Evolutionary conservation across 2,888 invertebrate genomes (phyloP), one percentile per base, ranked within the genome.

Genomic region (Drosophila prostipennis): DNA sequence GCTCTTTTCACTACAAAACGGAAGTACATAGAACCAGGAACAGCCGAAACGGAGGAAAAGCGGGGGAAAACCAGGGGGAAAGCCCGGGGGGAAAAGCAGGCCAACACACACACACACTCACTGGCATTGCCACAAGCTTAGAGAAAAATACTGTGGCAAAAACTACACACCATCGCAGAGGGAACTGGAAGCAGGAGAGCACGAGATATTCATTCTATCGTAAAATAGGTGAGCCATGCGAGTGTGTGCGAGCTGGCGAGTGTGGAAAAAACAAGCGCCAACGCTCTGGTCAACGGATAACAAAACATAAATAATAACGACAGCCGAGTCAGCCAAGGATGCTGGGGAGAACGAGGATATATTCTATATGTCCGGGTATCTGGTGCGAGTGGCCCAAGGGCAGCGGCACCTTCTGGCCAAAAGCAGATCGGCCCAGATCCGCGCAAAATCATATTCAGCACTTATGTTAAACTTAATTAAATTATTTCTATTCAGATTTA

Each of bases 301-400:
- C 89, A 87, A 84, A 83, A 84, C 90, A 90, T 90, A 90, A 89
- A 89, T 89, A 89, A 90, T 89, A 90, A 90, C 83, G 82, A 80
- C 84, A 78, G 69, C 29, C 67, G 73, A 57, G 76, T 40, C 59
- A 70, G 67, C 69, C 70, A 79, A 70, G 67, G 80, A 76, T 63
- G 65, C 68, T 65, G 72, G 69, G 16, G 46, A 63, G 67, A 56
- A 55, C 5, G 46, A 56, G 39, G 19, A 63, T 29, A 29, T 56
- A 49, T 42, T 6, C 58, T 63, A 55, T 73, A 77, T 63, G 13
- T 26, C 34, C 23, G 34, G 53, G n/a, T 63, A 58, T 42, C 58
- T 58, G 58, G 16, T 16, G n/a, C 10, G 58, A 58, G 19, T 11
- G 6, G 61, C 58, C 48, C 48, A 42, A 51, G 61, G 58, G 48